phyloP scores from a whole-genome alignment of 2,797 vertebrate genomes.

The Sebastolobus altivelis region DNA sequence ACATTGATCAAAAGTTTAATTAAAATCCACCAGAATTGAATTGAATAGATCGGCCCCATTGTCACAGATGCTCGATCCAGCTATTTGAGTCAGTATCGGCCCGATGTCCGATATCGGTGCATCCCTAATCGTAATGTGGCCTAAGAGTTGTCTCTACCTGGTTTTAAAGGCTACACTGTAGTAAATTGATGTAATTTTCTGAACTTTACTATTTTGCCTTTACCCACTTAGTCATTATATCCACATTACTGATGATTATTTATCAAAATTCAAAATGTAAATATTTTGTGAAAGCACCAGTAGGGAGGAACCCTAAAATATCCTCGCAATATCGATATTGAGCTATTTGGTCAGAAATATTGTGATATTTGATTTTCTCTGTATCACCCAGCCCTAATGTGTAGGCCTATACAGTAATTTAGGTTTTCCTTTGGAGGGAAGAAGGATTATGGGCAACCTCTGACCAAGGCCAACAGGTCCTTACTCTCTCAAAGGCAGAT shows the following conservation, averaged over 20 bases:
- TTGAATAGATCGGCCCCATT: no score
- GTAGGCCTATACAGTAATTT: neutral
- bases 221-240: no score
- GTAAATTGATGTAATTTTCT: neutral
- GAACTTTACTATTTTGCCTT: no score
- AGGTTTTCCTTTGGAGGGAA: neutral
- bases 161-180: neutral
- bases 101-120: neutral
- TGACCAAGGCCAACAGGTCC: conserved; percentile 14
- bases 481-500: neutral
- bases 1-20: no score
- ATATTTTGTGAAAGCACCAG: no score
- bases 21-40: no score
- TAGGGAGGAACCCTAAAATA: neutral
- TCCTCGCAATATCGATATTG: neutral
- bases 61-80: neutral
- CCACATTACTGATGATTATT: no score
- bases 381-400: neutral
- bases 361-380: neutral
- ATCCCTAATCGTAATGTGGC: neutral
- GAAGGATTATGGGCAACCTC: neutral
- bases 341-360: neutral
- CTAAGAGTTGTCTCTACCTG: neutral
- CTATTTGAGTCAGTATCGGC: neutral
- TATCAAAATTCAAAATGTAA: no score